A percentile compares a stretch with the other conserved stretches of the same genome.
Evolutionary conservation across 2,888 invertebrate species (phyloP).

Genomic region (Emmelina monodactyla): DNA sequence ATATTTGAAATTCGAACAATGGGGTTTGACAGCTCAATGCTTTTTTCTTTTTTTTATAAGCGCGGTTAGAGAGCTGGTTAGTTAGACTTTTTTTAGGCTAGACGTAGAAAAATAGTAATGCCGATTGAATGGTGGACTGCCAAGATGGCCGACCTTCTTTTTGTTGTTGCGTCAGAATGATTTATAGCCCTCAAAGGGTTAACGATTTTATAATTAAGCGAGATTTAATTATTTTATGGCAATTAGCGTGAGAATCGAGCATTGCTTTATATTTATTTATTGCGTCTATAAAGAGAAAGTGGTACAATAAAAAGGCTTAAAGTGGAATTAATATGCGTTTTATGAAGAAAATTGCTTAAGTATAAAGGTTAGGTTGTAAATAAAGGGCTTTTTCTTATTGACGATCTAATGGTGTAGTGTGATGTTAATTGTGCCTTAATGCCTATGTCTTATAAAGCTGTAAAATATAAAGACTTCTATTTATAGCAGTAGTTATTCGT

Average conservation of each 20-base stretch:
- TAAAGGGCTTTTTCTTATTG: too few species aligned
- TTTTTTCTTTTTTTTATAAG: slow-evolving; percentile 17
- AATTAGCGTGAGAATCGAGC: not conserved
- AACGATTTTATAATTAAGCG: not conserved
- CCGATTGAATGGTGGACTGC: not conserved
- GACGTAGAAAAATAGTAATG: not conserved
- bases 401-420: too few species aligned
- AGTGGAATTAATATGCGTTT: too few species aligned
- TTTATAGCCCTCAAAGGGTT: not conserved
- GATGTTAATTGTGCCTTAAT: too few species aligned
- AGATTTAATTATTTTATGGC: not conserved
- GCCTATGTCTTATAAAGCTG: too few species aligned
- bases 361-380: too few species aligned
- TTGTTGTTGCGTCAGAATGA: not conserved
- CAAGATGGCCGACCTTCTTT: not conserved
- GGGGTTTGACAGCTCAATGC: slow-evolving; percentile 24
- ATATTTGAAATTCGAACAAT: slow-evolving; percentile 20
- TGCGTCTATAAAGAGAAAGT: not conserved
- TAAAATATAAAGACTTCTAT: too few species aligned
- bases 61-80: slow-evolving; percentile 13
- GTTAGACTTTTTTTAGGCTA: not conserved
- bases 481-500: too few species aligned
- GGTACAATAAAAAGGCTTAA: not conserved
- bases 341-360: too few species aligned
- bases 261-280: not conserved